Base-by-base conservation (phyloP, 2,113 vertebrate species). In the Isurus oxyrinchus region DNA sequence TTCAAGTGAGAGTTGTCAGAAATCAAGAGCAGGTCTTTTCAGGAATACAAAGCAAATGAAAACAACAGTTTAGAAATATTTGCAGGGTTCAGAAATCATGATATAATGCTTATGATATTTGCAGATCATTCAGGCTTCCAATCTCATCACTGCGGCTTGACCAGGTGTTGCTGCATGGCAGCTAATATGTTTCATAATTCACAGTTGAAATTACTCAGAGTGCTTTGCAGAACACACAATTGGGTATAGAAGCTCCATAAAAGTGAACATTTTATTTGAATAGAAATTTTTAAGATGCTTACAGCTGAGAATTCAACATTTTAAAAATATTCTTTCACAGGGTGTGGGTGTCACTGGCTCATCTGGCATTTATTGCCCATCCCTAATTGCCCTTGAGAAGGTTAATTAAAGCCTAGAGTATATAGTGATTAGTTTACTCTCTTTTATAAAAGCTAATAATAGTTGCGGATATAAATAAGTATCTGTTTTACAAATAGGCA, bases 391-490 rank as follows among this genome's bases (percentile, higher is more conserved):
- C 16, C 63, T 66, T 66, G 61, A 13, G 19, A 66, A 66, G 63
- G 14, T 66, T 66, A 66, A 90, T 57, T 27, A 23, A 90, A n/a
- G 40, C 40, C n/a, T 44, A 84, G 2, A 40, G 16, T 14, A 40
- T 13, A 40, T 16, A 90, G n/a, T 11, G 16, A 90, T 55, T 90
- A 55, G 8, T 55, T 90, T 90, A 90, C 13, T 57, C 55, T 57
- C 53, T 31, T 90, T 3, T 19, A n/a, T n/a, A 35, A 31, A 90
- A 59, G 27, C 49, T 94, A 95, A 61, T 79, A 61, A 69, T 96
- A 96, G 96, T 96, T 97, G 96, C 96, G 0, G 96, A 55, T 16
- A 31, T 79, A 63, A 97, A 97, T 96, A 97, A 97, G 97, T 97
- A 97, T 95, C 69, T 57, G 95, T 96, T 57, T 79, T 61, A 86